Evolutionary conservation across 1,140 invertebrate species (phyloP), one percentile per base, ranked within the genome.

Genomic region (Lepidurus arcticus): DNA sequence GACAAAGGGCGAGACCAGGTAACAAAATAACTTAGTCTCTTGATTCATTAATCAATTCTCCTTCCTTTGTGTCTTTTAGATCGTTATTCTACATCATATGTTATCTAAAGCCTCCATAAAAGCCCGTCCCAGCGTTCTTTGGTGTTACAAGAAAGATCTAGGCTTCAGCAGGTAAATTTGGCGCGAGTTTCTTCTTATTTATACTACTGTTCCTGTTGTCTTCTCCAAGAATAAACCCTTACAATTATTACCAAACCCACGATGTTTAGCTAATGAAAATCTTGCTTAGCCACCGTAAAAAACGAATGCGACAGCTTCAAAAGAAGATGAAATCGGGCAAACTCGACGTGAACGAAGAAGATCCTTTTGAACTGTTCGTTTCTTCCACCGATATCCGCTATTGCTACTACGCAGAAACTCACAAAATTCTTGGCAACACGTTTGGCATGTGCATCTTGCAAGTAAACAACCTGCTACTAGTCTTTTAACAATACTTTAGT

Each of bases 101-200:
- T 86, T 99, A 42, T 92, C 95, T 0, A 99, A 99, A 87, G 93
- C 96, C 7, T 90, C 91, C 77, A 91, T 98, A 0, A 96, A 96
- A 87, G 90, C 95, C 0, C 88, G 96, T 78, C 97, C 98, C 10
- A 91, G 90, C 53, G 95, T 99, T 0, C 85, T 99, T 24, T 99
- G 98, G 98, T 99, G 98, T 85, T 99, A 99, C 85, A 99, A 99
- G 86, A 99, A 95, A 83, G 93, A 96, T 87, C 87, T 99, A 83
- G 91, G 95, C 82, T 94, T 99, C 82, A 97, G 92, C 84, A 93
- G 92, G 91, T 93, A 87, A 53, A 44, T 47, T 3, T 3, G 0
- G 4, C 34, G 3, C 0, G 34, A 34, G 34, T 34, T 24, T 24
- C 24, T 24, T 34, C 34, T 34, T 78, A 78, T 45, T 79, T 24